phyloP scores from a whole-genome alignment of 1,140 invertebrate species.

The Scylla paramamosain region DNA sequence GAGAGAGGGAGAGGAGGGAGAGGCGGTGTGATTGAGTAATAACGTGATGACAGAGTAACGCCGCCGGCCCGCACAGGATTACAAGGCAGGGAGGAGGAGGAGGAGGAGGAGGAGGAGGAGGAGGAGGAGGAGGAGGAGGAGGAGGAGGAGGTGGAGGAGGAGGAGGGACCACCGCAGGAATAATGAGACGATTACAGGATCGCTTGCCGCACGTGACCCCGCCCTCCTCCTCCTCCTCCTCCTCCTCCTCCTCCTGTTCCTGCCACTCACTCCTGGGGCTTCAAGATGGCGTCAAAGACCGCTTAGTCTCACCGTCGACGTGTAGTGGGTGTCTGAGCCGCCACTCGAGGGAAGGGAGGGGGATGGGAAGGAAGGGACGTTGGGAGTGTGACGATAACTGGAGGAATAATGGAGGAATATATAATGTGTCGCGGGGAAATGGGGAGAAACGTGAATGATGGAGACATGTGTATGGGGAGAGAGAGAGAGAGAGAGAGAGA shows the following conservation, averaged over 20 bases:
- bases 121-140: neutral
- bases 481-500: no score
- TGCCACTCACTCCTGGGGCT: neutral
- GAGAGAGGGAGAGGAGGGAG: no score
- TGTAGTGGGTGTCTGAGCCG: neutral
- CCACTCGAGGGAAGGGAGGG: neutral
- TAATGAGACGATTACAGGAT: constrained; percentile 48
- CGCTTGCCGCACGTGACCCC: constrained; percentile 35
- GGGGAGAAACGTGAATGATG: neutral
- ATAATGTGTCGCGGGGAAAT: no score
- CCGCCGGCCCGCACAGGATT: neutral
- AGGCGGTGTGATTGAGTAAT: constrained; percentile 39
- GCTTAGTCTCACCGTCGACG: constrained; percentile 2
- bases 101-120: constrained; percentile 16
- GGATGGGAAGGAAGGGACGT: neutral
- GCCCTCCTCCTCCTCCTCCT: neutral
- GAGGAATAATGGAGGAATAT: neutral
- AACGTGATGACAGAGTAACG: constrained; percentile 28
- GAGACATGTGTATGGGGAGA: neutral
- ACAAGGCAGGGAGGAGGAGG: neutral
- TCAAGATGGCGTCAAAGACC: constrained; percentile 51
- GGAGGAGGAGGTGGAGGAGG: neutral
- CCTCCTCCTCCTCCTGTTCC: no score
- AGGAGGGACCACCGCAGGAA: neutral
- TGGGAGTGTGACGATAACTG: neutral